Base-by-base conservation (phyloP, 2,797 vertebrate genomes). In the Aphelocoma californica region DNA sequence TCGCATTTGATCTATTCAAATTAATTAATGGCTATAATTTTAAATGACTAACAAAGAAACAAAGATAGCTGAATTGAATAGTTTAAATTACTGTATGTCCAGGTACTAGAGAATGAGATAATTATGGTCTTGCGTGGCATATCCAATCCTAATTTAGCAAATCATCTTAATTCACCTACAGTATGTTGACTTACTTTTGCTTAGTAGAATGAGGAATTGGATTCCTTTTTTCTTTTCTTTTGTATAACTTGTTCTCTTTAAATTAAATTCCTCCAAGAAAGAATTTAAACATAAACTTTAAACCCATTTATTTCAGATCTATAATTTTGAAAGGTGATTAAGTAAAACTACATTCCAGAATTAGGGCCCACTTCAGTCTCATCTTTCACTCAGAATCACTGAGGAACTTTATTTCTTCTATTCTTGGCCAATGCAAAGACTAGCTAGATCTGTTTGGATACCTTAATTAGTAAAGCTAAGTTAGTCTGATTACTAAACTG, bases 1-100 rank as follows among this genome's bases (percentile, higher is more conserved):
- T 91, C 62, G 65, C 21, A 71, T 90, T 67, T 93, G 74, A 94
- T 82, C 62, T 47, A 94, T 56, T 91, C 66, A 82, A 95, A 94
- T 95, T 94, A 96, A 96, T 95, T 96, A 96, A 92, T 89, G 50
- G 7, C 56, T 95, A 56, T 93, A 95, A 96, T 94, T 96, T 95
- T 64, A 88, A 93, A 90, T 92, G 1, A 81, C 90, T 94, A 93
- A 87, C 64, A 94, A 87, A 91, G 87, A 96, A 95, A 88, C 66
- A 95, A 88, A 92, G 80, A 92, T 82, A 81, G 64, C 48, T 87
- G 85, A 82, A 90, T 84, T 6, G 12, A 32, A 73, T 84, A 71
- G 28, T 86, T 94, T 85, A 96, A 96, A 94, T 90, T 93, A 77
- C 44, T 81, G 21, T 81, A 93, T 88, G 95, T 92, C 82, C 95